Conservation (phyloP, 2,797 vertebrate species). For the Pyrocephalus nanus region DNA sequence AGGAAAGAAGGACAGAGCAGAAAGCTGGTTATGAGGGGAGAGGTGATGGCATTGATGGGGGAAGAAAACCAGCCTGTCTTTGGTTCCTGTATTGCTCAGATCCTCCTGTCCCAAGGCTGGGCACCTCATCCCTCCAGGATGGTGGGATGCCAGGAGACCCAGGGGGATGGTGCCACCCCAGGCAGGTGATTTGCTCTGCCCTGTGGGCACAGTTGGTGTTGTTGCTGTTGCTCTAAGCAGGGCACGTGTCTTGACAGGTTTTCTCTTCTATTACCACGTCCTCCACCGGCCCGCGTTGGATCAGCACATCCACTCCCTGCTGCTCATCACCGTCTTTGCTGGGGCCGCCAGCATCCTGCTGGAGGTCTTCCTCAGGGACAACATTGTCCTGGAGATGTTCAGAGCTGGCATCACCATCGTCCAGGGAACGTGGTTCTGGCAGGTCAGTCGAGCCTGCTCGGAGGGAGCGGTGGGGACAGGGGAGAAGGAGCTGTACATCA, state of each 20-base stretch:
- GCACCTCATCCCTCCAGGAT: not conserved
- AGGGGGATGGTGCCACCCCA: accelerated
- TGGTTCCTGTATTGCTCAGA: not conserved
- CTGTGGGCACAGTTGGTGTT: accelerated
- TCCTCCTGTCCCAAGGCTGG: not conserved
- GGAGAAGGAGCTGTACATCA: not conserved
- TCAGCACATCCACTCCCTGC: conserved; percentile 88
- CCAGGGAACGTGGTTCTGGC: conserved; percentile 96
- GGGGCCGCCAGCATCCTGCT: conserved; percentile 76
- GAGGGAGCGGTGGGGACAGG: not conserved
- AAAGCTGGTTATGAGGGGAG: not conserved
- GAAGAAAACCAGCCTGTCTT: not conserved
- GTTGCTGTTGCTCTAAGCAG: not conserved
- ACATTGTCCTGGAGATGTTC: conserved; percentile 85
- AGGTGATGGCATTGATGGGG: not conserved
- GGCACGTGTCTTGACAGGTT: conserved; percentile 74
- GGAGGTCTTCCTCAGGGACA: conserved; percentile 84
- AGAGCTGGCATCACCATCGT: conserved; percentile 79
- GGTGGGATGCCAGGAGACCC: not conserved
- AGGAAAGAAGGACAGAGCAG: not conserved
- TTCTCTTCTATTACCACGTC: conserved; percentile 91
- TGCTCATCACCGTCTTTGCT: conserved; percentile 82
- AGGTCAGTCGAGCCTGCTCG: conserved; percentile 76
- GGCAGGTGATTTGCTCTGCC: not conserved
- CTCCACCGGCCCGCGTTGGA: conserved; percentile 84